phyloP scores from a whole-genome alignment of 1,140 invertebrate species.

The Steinernema feltiae region DNA sequence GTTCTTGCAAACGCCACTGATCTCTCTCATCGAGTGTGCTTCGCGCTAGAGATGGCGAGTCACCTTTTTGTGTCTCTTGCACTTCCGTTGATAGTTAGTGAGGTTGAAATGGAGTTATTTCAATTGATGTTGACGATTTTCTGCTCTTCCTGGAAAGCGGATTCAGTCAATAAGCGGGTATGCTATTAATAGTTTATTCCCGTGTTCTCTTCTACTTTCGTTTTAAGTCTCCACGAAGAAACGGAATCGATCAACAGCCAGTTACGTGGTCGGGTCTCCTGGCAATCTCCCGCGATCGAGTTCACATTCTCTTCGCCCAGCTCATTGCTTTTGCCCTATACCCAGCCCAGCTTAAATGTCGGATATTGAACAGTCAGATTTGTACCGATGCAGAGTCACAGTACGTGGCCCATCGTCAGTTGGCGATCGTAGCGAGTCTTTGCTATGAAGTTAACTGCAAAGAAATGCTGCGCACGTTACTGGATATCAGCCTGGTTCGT shows the following conservation, averaged over 20 bases:
- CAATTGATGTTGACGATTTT: not conserved
- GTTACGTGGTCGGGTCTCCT: slow-evolving; percentile 26
- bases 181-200: slow-evolving; percentile 4
- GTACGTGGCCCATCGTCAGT: not conserved
- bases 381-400: not conserved
- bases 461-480: slow-evolving; percentile 17
- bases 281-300: slow-evolving; percentile 22
- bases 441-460: slow-evolving; percentile 32
- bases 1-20: not conserved
- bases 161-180: not conserved
- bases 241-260: not conserved
- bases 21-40: not conserved
- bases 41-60: not conserved
- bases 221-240: not conserved
- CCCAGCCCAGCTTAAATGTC: slow-evolving; percentile 27
- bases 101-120: not conserved
- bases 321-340: slow-evolving; percentile 32
- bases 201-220: not conserved
- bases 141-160: not conserved
- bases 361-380: not conserved
- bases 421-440: not conserved
- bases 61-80: not conserved
- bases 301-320: slow-evolving; percentile 25
- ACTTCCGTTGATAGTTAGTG: not conserved
- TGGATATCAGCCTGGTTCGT: not conserved